Evolutionary conservation across 2,113 vertebrate genomes (phyloP).

Genomic region (Stigmatopora nigra): DNA sequence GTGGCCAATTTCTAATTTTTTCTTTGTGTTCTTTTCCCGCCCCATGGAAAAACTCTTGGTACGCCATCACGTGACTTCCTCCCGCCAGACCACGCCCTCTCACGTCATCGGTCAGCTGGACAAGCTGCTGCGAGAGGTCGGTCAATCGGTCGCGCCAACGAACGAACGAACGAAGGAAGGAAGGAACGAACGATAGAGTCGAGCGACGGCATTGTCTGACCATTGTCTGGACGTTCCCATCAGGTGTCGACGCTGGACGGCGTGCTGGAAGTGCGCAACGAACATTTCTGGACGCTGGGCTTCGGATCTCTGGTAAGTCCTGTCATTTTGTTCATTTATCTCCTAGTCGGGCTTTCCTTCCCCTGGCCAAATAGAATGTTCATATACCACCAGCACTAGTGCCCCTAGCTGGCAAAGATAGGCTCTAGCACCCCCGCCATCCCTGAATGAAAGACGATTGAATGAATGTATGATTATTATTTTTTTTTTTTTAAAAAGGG

Average conservation of each 20-base stretch:
- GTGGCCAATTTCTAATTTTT: background rate
- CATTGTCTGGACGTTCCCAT: conserved; percentile 7
- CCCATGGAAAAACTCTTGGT: too few relatives aligned
- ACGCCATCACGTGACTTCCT: background rate
- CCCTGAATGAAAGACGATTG: too few relatives aligned
- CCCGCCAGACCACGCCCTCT: conserved; percentile 86
- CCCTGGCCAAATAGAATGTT: too few relatives aligned
- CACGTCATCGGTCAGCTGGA: conserved; percentile 95
- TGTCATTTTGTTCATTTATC: too few relatives aligned
- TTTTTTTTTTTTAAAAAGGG: too few relatives aligned
- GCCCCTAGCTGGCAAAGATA: too few relatives aligned
- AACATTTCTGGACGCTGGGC: conserved; percentile 96
- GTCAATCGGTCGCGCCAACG: background rate
- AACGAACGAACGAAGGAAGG: background rate
- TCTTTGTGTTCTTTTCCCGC: background rate
- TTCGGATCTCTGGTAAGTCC: conserved; percentile 89
- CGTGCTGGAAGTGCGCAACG: conserved; percentile 92
- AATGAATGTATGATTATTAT: too few relatives aligned
- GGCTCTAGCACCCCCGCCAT: too few relatives aligned
- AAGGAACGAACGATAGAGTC: background rate
- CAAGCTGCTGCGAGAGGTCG: conserved; percentile 93
- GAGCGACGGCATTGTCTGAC: background rate
- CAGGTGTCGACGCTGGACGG: conserved; percentile 97
- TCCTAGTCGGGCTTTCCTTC: background rate
- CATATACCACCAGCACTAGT: too few relatives aligned